A percentile compares a stretch with the other conserved stretches of the same genome.
Evolutionary conservation across 2,888 invertebrate genomes (phyloP).

Genomic region (Drosophila gaucha): DNA sequence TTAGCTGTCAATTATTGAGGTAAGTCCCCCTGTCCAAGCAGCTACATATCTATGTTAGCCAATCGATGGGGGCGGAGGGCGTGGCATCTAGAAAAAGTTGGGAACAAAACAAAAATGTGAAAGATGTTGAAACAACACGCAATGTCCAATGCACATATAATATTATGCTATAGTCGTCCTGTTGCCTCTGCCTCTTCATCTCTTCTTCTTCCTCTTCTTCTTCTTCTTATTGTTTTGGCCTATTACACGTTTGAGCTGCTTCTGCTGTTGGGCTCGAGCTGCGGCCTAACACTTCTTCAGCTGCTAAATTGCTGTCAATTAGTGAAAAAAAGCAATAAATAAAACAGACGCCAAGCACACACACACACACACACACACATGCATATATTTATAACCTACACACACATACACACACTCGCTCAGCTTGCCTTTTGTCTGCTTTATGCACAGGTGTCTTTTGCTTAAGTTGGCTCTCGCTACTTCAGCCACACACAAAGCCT

Average conservation of each 20-base stretch:
- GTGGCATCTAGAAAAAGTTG: constrained; percentile 1
- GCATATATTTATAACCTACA: background rate
- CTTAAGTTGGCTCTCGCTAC: background rate
- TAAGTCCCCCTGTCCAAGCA: constrained; percentile 34
- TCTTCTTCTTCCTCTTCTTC: background rate
- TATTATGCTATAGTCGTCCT: constrained; percentile 34
- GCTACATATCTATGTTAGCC: no score
- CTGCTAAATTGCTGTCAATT: constrained; percentile 80
- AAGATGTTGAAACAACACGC: constrained; percentile 57
- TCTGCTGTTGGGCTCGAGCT: no score
- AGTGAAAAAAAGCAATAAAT: constrained; percentile 76
- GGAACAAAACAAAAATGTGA: background rate
- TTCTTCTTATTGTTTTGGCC: constrained; percentile 20
- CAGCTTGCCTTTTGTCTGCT: constrained; percentile 10
- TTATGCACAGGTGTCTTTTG: constrained; percentile 37
- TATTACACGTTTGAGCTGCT: constrained; percentile 36
- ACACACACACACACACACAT: constrained; percentile 8
- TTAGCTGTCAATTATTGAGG: constrained; percentile 78
- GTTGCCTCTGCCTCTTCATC: no score
- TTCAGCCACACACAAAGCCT: background rate
- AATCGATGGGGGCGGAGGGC: constrained; percentile 2
- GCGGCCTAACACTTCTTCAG: constrained; percentile 64
- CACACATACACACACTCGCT: constrained; percentile 2
- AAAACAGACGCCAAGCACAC: constrained; percentile 50
- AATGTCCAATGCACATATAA: constrained; percentile 37